These are phyloP conservation scores for Catharus minimus DNA, from an alignment of 2,113 vertebrate species.

Conservation along the genomic window DNA sequence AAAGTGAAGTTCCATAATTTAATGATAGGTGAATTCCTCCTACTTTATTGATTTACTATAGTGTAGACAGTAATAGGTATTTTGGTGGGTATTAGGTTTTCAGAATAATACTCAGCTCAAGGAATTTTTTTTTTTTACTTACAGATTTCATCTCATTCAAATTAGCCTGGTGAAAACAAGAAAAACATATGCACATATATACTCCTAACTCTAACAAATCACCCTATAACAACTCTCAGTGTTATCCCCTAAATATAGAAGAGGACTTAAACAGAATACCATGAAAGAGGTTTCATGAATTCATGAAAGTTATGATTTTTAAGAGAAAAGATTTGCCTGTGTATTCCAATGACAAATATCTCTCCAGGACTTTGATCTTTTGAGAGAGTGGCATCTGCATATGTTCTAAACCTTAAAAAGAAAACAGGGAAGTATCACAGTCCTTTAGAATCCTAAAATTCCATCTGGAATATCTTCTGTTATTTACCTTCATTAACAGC, in stretches of 20 bases:
- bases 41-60: background rate
- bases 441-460: background rate
- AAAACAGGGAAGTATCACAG: background rate
- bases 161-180: background rate
- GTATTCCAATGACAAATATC: background rate
- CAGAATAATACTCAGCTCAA: background rate
- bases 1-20: background rate
- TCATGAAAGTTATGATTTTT: background rate
- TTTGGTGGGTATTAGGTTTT: background rate
- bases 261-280: background rate
- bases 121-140: background rate
- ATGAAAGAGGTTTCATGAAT: background rate
- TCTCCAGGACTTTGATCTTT: background rate
- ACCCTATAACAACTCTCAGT: background rate
- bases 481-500: background rate
- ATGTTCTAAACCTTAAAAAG: background rate
- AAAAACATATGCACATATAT: background rate
- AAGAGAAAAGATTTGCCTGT: fast-evolving
- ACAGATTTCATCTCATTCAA: background rate
- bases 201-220: background rate
- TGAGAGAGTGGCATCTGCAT: background rate
- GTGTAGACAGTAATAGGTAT: background rate
- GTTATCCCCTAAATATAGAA: background rate
- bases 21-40: background rate
- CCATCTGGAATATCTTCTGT: background rate